phyloP scores from a whole-genome alignment of 2,888 invertebrate genomes.

The Coenonympha glycerion region DNA sequence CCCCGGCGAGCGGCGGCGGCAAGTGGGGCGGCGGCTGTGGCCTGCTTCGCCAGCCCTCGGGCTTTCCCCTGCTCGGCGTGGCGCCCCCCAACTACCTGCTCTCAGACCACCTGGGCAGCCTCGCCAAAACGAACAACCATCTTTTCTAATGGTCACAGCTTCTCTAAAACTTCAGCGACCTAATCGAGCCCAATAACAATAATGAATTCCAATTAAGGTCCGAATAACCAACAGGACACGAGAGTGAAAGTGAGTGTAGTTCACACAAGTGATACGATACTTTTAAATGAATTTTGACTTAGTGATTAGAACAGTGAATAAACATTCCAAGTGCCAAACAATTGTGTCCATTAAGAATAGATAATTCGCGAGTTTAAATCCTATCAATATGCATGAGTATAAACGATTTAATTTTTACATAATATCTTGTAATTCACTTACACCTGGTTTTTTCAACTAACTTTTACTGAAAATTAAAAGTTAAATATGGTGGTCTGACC shows the following conservation, averaged over 20 bases:
- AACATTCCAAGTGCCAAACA: slow-evolving; percentile 54
- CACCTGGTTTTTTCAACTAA: too few relatives aligned
- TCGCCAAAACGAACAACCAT: slow-evolving; percentile 78
- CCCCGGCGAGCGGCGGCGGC: slow-evolving; percentile 57
- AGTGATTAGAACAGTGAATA: slow-evolving; percentile 19
- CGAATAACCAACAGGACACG: not conserved
- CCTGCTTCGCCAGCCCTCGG: slow-evolving; percentile 77
- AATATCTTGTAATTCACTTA: too few relatives aligned
- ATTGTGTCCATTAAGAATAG: slow-evolving; percentile 61
- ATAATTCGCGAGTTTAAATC: slow-evolving; percentile 47
- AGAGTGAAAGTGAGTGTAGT: slow-evolving; percentile 3
- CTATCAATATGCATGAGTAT: slow-evolving; percentile 43
- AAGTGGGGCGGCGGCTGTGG: slow-evolving; percentile 79
- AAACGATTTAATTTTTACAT: too few relatives aligned
- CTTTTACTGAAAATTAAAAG: too few relatives aligned
- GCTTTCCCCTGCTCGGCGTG: slow-evolving; percentile 76
- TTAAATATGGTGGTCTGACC: too few relatives aligned
- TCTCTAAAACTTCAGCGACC: slow-evolving; percentile 24
- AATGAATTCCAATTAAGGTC: not conserved
- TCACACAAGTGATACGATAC: slow-evolving; percentile 1
- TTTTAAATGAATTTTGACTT: slow-evolving; percentile 13
- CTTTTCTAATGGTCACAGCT: slow-evolving; percentile 75
- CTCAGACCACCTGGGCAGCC: slow-evolving; percentile 78
- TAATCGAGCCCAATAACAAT: not conserved
- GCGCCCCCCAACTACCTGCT: slow-evolving; percentile 78